These are phyloP conservation scores for Chrysopa pallens DNA, from an alignment of 1,140 invertebrate genomes.

Conservation along the genomic window DNA sequence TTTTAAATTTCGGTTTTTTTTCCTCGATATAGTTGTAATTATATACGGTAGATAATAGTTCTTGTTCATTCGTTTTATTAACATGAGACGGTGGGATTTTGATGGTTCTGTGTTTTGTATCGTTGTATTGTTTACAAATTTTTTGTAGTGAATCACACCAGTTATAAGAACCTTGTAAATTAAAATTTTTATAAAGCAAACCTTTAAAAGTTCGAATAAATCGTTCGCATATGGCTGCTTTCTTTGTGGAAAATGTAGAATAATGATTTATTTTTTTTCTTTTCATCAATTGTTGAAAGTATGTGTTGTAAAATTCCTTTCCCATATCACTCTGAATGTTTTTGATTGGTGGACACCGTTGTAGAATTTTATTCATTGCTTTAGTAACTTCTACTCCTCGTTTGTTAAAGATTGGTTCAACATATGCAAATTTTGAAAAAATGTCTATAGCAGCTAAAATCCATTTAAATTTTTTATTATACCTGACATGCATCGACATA, in stretches of 20 bases:
- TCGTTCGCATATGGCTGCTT: constrained; percentile 22
- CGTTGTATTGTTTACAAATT: constrained; percentile 16
- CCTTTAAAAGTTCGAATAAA: constrained; percentile 24
- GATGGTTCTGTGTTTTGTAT: constrained; percentile 17
- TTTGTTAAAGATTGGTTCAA: constrained; percentile 19
- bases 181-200: constrained; percentile 20
- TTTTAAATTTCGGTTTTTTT: constrained; percentile 9
- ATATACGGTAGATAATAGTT: constrained; percentile 7
- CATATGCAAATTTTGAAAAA: constrained; percentile 23
- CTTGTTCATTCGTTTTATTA: constrained; percentile 4
- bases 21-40: constrained; percentile 6
- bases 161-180: constrained; percentile 12
- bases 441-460: constrained; percentile 23
- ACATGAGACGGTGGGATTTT: constrained; percentile 13
- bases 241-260: constrained; percentile 17
- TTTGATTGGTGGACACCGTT: neutral
- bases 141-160: constrained; percentile 14
- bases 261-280: constrained; percentile 16
- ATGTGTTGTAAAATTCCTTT: constrained; percentile 17
- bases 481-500: constrained; percentile 5
- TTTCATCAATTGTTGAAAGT: constrained; percentile 15
- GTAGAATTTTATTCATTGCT: constrained; percentile 2
- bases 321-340: constrained; percentile 13
- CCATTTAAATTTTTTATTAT: constrained; percentile 19
- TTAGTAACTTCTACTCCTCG: constrained; percentile 6